A percentile compares a stretch with the other conserved stretches of the same genome.
Conservation (phyloP, 2,888 invertebrate species). For the Eristalis tenax region DNA sequence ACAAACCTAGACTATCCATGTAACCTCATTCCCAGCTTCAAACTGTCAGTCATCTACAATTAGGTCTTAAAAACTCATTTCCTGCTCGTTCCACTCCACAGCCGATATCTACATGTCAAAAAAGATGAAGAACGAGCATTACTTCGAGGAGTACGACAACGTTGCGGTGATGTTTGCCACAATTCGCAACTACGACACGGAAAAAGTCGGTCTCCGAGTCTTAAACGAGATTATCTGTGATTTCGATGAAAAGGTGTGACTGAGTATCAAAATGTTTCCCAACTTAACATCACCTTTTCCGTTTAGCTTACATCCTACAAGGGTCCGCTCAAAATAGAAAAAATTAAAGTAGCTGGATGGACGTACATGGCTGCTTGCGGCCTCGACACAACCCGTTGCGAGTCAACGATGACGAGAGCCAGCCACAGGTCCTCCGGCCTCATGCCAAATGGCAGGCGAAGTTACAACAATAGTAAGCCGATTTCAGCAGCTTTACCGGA, state of each 20-base stretch:
- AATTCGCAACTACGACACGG: constrained; percentile 89
- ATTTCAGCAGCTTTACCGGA: constrained; percentile 39
- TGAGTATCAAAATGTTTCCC: background rate
- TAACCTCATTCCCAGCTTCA: too few species aligned
- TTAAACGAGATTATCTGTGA: constrained; percentile 96
- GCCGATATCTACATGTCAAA: constrained; percentile 90
- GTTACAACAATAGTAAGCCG: constrained; percentile 74
- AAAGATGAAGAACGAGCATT: constrained; percentile 87
- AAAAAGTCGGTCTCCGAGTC: constrained; percentile 86
- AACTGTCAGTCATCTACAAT: too few species aligned
- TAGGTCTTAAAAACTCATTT: too few species aligned
- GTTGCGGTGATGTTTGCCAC: constrained; percentile 99
- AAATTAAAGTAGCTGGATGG: constrained; percentile 97
- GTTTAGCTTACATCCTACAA: constrained; percentile 84
- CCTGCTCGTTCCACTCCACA: constrained; percentile 78
- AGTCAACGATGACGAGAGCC: constrained; percentile 81
- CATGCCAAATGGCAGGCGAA: constrained; percentile 78
- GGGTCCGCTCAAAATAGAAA: constrained; percentile 89
- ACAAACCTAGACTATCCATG: too few species aligned
- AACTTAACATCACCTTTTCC: background rate
- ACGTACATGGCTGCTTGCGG: constrained; percentile 99
- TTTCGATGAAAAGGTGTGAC: constrained; percentile 89
- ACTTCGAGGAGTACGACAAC: constrained; percentile 92
- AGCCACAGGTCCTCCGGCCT: constrained; percentile 77
- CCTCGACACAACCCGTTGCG: constrained; percentile 87